These are phyloP conservation scores for Cephus sareptanus DNA, from an alignment of 2,888 invertebrate species.

Conservation along the genomic window DNA sequence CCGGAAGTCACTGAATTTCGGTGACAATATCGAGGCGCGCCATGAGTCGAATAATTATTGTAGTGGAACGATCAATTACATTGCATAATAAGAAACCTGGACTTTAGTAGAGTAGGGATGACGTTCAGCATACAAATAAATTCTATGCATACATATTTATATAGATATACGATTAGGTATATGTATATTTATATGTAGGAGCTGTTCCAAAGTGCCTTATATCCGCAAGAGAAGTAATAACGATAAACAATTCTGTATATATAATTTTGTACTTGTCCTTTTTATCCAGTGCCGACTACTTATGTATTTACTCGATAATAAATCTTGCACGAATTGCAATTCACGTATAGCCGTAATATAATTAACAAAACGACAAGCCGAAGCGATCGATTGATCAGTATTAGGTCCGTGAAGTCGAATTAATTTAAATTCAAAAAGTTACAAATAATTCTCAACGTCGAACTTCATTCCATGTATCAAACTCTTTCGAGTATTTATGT, in stretches of 20 bases:
- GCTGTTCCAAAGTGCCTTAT: conserved; percentile 64
- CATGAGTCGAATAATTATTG: conserved; percentile 63
- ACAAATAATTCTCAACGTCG: background rate
- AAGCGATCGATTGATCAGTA: background rate
- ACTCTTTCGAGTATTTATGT: background rate
- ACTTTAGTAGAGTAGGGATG: conserved; percentile 24
- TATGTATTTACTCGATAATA: conserved; percentile 34
- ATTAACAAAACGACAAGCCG: background rate
- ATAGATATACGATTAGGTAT: conserved; percentile 25
- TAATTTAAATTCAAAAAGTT: conserved; percentile 3
- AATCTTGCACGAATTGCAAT: conserved; percentile 18
- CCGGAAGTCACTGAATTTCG: conserved; percentile 62
- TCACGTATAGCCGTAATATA: background rate
- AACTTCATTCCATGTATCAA: background rate
- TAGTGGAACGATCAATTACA: conserved; percentile 64
- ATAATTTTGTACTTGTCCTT: conserved; percentile 51
- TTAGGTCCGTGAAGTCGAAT: conserved; percentile 2
- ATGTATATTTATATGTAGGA: conserved; percentile 28
- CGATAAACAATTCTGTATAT: conserved; percentile 47
- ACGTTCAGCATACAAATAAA: conserved; percentile 31
- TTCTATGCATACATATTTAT: conserved; percentile 14
- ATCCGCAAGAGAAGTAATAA: conserved; percentile 38
- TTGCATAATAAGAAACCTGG: conserved; percentile 51
- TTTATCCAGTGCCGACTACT: conserved; percentile 35
- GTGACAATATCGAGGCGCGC: conserved; percentile 58